Percentiles rank a stretch among this genome's conserved stretches.
phyloP scores from a whole-genome alignment of 2,888 invertebrate species.

The Rhynchonema sp. region DNA sequence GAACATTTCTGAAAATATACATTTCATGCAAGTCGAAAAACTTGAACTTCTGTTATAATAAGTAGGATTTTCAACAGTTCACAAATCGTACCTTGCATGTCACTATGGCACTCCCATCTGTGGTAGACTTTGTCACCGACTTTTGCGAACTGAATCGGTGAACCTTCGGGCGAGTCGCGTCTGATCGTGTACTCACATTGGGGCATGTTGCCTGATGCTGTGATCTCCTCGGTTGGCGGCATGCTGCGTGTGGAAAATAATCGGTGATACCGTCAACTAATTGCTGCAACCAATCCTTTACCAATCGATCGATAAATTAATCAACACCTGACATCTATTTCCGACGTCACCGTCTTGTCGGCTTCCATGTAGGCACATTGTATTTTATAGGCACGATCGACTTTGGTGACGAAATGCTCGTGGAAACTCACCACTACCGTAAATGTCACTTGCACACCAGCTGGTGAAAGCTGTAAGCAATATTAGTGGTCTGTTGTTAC shows the following conservation, averaged over 20 bases:
- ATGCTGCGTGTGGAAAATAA: conserved; percentile 8
- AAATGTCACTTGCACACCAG: conserved; percentile 21
- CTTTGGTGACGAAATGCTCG: conserved; percentile 23
- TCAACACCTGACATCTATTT: conserved; percentile 19
- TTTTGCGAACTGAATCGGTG: conserved; percentile 4
- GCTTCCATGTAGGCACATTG: conserved; percentile 21
- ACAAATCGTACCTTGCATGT: neutral
- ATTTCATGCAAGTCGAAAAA: neutral
- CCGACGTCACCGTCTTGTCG: conserved; percentile 16
- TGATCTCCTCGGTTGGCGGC: conserved; percentile 9
- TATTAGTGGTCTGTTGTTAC: neutral
- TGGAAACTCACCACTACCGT: conserved; percentile 25
- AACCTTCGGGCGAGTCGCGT: conserved; percentile 3
- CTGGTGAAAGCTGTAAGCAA: conserved; percentile 21
- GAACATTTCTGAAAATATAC: conserved; percentile 6
- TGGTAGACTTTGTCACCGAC: conserved; percentile 9
- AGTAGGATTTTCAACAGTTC: too few relatives aligned
- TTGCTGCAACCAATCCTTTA: neutral
- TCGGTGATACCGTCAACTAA: neutral
- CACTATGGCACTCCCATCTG: conserved; percentile 5
- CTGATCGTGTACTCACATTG: conserved; percentile 9
- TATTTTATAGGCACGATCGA: conserved; percentile 23
- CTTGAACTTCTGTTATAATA: neutral
- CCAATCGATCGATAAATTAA: neutral
- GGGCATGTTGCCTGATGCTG: conserved; percentile 7